These are phyloP conservation scores for Pogonognathellus flavescens DNA, from an alignment of 1,140 invertebrate species.

Conservation along the genomic window DNA sequence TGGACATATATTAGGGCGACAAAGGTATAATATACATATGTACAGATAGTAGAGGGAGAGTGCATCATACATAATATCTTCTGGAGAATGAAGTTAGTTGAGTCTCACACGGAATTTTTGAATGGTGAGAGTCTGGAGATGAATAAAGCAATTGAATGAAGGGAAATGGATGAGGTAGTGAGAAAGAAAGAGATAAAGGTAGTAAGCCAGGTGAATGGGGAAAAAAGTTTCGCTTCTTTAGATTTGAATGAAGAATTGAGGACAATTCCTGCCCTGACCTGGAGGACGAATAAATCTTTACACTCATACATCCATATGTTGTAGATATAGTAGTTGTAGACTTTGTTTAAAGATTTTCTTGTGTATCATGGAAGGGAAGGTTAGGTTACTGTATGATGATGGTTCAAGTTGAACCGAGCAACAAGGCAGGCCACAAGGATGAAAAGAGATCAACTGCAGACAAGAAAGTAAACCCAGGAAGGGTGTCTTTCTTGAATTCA, in stretches of 20 bases:
- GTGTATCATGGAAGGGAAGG: background rate
- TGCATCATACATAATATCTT: too few species aligned
- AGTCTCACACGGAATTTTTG: too few species aligned
- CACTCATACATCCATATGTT: too few species aligned
- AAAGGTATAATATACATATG: too few species aligned
- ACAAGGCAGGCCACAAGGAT: constrained; percentile 4
- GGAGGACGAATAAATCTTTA: background rate
- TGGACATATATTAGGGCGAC: too few species aligned
- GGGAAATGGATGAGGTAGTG: too few species aligned
- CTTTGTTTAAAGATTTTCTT: background rate
- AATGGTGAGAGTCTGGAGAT: too few species aligned
- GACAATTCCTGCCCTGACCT: constrained; percentile 12
- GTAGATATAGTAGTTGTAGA: too few species aligned
- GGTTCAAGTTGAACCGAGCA: background rate
- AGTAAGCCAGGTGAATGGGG: background rate
- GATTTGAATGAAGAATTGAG: constrained; percentile 14
- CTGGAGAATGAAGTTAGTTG: too few species aligned
- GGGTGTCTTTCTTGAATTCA: constrained; percentile 41
- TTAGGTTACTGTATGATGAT: background rate
- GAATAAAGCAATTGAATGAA: too few species aligned
- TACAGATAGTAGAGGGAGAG: too few species aligned
- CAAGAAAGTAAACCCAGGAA: constrained; percentile 1
- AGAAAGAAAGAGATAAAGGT: background rate
- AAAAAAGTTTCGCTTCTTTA: background rate
- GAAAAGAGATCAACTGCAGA: constrained; percentile 22